Evolutionary conservation across 1,140 invertebrate genomes (phyloP).

Genomic region (Philopotamus ludificatus): DNA sequence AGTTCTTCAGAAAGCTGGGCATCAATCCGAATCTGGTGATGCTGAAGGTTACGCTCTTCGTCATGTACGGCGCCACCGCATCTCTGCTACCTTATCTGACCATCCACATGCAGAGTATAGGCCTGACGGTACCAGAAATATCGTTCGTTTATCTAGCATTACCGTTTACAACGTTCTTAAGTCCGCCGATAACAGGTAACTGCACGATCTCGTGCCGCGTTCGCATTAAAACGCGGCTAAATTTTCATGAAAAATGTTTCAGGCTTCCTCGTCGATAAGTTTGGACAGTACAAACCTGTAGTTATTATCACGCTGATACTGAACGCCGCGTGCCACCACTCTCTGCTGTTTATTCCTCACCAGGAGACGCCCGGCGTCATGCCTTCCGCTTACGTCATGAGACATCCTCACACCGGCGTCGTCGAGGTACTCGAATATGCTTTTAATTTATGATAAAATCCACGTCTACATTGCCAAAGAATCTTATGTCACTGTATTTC

Average conservation of each 20-base stretch:
- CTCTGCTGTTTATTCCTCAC: conserved; percentile 69
- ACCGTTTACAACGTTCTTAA: conserved; percentile 77
- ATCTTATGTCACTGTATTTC: conserved; percentile 31
- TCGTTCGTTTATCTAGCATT: conserved; percentile 80
- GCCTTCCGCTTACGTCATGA: conserved; percentile 69
- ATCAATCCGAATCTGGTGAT: conserved; percentile 73
- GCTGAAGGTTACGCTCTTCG: conserved; percentile 76
- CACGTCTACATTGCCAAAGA: neutral
- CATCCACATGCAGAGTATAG: conserved; percentile 85
- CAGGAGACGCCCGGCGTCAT: conserved; percentile 70
- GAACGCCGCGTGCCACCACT: conserved; percentile 72
- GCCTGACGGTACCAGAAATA: conserved; percentile 78
- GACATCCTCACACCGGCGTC: conserved; percentile 64
- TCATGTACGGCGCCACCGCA: conserved; percentile 78
- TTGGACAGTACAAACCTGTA: conserved; percentile 77
- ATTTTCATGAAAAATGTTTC: neutral
- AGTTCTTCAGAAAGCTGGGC: conserved; percentile 49
- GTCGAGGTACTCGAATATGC: conserved; percentile 59
- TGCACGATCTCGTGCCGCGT: conserved; percentile 20
- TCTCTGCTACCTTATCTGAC: conserved; percentile 80
- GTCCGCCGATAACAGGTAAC: conserved; percentile 75
- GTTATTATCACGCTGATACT: conserved; percentile 70
- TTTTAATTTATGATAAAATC: neutral
- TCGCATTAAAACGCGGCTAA: neutral
- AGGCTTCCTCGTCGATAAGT: conserved; percentile 77